phyloP scores from a whole-genome alignment of 2,888 invertebrate species.

The Philhelius pedissequus region DNA sequence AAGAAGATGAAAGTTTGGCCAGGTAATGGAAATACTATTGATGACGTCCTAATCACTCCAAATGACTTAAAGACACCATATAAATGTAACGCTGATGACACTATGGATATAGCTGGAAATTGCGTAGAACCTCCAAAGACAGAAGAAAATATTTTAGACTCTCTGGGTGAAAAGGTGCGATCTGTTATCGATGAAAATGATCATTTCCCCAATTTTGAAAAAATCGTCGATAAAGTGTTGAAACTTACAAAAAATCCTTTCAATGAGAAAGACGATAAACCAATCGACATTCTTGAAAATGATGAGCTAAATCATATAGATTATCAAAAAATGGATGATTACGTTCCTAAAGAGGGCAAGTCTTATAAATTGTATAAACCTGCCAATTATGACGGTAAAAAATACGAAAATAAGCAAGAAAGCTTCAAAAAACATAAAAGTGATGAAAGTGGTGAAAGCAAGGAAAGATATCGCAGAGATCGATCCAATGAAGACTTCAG shows the following conservation, averaged over 20 bases:
- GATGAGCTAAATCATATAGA: background rate
- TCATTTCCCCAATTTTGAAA: slow-evolving; percentile 15
- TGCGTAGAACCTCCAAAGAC: slow-evolving; percentile 70
- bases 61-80: slow-evolving; percentile 72
- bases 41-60: slow-evolving; percentile 72
- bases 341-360: slow-evolving; percentile 42
- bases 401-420: slow-evolving; percentile 26
- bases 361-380: slow-evolving; percentile 5
- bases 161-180: slow-evolving; percentile 1
- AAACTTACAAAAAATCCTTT: slow-evolving; percentile 35
- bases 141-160: slow-evolving; percentile 6
- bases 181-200: slow-evolving; percentile 11
- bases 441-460: slow-evolving; percentile 33
- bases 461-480: slow-evolving; percentile 48
- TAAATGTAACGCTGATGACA: slow-evolving; percentile 73
- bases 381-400: slow-evolving; percentile 30
- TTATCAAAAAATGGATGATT: background rate
- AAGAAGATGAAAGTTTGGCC: slow-evolving; percentile 74
- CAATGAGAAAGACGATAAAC: background rate
- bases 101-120: slow-evolving; percentile 73
- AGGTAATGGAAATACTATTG: slow-evolving; percentile 72
- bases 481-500: slow-evolving; percentile 49
- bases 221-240: slow-evolving; percentile 5
- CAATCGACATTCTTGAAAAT: background rate
- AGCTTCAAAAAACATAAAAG: slow-evolving; percentile 32